phyloP scores from a whole-genome alignment of 1,140 invertebrate genomes.

The honey bee (Apis mellifera) region Amel_HAv3.1 CM009932.2:9041001-9041500 shows the following conservation, averaged over 20 bases:
- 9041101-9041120: background rate
- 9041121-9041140: slow-evolving; percentile 7
- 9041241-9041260: slow-evolving; percentile 28
- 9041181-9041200: slow-evolving; percentile 14
- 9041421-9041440: slow-evolving; percentile 47
- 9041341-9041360: slow-evolving; percentile 26
- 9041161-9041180: slow-evolving; percentile 18
- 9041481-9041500: slow-evolving; percentile 40
- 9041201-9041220: slow-evolving; percentile 14
- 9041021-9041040: background rate
- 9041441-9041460: slow-evolving; percentile 37
- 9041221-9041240: slow-evolving; percentile 21
- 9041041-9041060: background rate
- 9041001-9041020: no score
- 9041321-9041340: background rate
- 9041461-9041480: background rate
- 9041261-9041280: background rate
- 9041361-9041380: slow-evolving; percentile 8
- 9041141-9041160: slow-evolving; percentile 11
- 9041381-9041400: slow-evolving; percentile 45
- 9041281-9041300: slow-evolving; percentile 5
- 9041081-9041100: background rate
- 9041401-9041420: slow-evolving; percentile 42
- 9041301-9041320: background rate
- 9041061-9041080: background rate